Base-by-base conservation (phyloP, 2,797 vertebrate species). In the Lutjanus campechanus region DNA sequence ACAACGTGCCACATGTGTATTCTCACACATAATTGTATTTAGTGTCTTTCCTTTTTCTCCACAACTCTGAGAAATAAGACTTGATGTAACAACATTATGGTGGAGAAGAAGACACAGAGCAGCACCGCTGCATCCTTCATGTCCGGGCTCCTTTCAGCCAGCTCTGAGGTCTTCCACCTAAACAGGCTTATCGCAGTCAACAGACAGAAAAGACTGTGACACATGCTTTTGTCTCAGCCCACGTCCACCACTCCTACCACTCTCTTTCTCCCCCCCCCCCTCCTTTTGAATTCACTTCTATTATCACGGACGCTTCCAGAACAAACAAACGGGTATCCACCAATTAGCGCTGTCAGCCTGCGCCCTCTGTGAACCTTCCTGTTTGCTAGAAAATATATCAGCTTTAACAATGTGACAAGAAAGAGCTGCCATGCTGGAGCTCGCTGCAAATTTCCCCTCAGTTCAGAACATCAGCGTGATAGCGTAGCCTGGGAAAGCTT, bases 151-250 rank as follows among this genome's bases (percentile, higher is more conserved):
- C 55, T 65, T 80, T 76, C 54, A 61, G 67, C 43, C 29, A 61
- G 61, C 54, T 76, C 58, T 20, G 44, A 82, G 74, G 74, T 81
- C 76, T 81, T 82, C 62, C 77, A 80, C 83, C 76, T 78, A 78
- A 87, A 86, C 63, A 67, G 58, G 66, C 89, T 95, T 94, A 95
- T 94, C 87, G 51, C 88, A 69, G 77, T 89, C 82, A 74, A 85
- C 93, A 93, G 92, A 85, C 91, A 83, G 85, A 73, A 54, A 88
- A 74, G 83, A 89, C 73, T 73, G 74, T 85, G 90, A 92, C 90
- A 89, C 70, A 63, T 68, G 87, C 90, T 92, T 93, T 93, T 91
- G 88, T 94, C 77, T 90, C 91, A 76, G 49, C 87, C 88, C 82
- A 89, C 87, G n/a, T 90, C 79, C 73, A 66, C 60, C 69, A 83